A percentile compares a stretch with the other conserved stretches of the same genome.
These are phyloP conservation scores for Leiothrix lutea DNA, from an alignment of 2,113 vertebrate species.

Conservation along the genomic window DNA sequence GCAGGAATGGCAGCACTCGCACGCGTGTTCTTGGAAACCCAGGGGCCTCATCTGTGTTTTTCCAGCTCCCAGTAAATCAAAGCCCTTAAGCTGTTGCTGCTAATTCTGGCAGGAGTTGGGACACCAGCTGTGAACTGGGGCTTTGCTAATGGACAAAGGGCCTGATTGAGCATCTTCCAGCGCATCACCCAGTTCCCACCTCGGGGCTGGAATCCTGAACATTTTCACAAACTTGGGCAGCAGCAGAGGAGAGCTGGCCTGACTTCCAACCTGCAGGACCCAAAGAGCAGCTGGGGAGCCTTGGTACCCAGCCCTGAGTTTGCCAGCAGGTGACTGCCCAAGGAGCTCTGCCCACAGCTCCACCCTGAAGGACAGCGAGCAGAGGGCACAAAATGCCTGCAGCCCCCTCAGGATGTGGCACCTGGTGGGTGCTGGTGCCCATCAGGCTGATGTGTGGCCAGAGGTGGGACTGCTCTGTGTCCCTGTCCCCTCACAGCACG, in stretches of 20 bases:
- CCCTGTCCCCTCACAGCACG: not conserved
- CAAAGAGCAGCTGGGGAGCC: not conserved
- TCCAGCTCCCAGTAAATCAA: conserved; percentile 53
- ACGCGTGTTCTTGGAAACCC: not conserved
- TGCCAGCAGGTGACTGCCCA: not conserved
- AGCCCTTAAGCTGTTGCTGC: conserved; percentile 53
- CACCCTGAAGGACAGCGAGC: not conserved
- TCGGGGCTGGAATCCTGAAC: accelerated
- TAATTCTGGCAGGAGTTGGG: conserved; percentile 55
- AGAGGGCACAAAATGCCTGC: not conserved
- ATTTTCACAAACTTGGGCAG: not conserved
- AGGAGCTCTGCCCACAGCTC: not conserved
- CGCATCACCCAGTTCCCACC: accelerated
- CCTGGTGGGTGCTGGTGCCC: not conserved
- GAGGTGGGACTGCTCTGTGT: accelerated
- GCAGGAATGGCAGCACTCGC: not conserved
- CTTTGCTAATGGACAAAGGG: conserved; percentile 40
- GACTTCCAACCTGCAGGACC: not conserved
- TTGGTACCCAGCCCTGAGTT: accelerated
- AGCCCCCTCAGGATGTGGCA: accelerated
- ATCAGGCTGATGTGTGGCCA: accelerated
- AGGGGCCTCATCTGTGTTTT: conserved; percentile 35
- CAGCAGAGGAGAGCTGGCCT: not conserved
- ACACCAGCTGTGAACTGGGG: conserved; percentile 31
- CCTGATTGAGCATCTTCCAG: not conserved